These are phyloP conservation scores for Chymomyza procnemis DNA, from an alignment of 2,888 invertebrate species.

Conservation along the genomic window DNA sequence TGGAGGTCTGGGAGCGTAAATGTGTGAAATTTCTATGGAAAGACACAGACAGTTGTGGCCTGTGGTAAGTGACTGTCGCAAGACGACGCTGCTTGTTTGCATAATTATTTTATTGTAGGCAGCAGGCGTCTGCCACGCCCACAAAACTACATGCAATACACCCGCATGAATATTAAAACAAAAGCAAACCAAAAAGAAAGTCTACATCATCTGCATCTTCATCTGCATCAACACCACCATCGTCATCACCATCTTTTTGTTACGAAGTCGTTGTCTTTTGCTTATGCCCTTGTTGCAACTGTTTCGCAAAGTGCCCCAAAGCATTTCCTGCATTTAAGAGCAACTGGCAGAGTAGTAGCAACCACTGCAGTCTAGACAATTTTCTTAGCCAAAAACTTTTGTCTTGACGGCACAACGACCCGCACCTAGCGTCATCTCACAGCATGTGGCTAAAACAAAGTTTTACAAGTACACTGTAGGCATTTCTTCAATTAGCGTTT, in stretches of 20 bases:
- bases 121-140: slow-evolving; percentile 34
- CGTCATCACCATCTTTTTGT: slow-evolving; percentile 4
- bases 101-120: slow-evolving; percentile 66
- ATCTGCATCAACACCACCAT: slow-evolving; percentile 2
- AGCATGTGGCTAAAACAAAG: not conserved
- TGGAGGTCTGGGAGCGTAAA: slow-evolving; percentile 31
- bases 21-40: slow-evolving; percentile 56
- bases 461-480: slow-evolving; percentile 41
- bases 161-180: slow-evolving; percentile 65
- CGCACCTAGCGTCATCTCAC: not conserved
- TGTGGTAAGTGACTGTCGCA: not conserved
- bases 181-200: slow-evolving; percentile 27
- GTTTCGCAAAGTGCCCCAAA: slow-evolving; percentile 49
- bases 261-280: slow-evolving; percentile 11
- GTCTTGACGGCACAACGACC: slow-evolving; percentile 17
- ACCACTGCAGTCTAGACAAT: slow-evolving; percentile 42
- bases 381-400: slow-evolving; percentile 48
- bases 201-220: slow-evolving; percentile 37
- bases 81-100: slow-evolving; percentile 47
- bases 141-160: slow-evolving; percentile 41
- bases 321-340: slow-evolving; percentile 17
- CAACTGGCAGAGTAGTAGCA: not conserved
- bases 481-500: slow-evolving; percentile 69
- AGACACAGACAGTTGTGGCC: not conserved
- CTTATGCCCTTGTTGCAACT: slow-evolving; percentile 42